Base-by-base conservation (phyloP, 2,888 invertebrate species). In the Phortica okadai region DNA sequence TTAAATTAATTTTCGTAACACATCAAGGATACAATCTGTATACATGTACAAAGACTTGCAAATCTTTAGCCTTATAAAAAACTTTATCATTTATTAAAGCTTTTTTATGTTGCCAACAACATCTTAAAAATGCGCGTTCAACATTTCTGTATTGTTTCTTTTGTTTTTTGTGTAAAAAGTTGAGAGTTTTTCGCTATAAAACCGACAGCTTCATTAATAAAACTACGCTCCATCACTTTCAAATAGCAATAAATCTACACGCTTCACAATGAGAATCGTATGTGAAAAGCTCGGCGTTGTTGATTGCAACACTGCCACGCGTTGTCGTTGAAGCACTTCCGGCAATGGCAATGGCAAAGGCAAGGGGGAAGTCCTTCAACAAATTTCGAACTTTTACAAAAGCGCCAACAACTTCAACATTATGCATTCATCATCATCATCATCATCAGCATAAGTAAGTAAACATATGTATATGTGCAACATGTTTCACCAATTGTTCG, bases 161-260 rank as follows among this genome's bases (percentile, higher is more conserved):
- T 2, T 33, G 33, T 33, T 33, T 2, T 33, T 1, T 33, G 33
- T 33, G 33, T 33, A 33, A 33, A 33, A 33, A 33, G 3, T 33
- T 5, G 33, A 33, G 33, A 33, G 33, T 33, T 33, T 33, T 33
- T 33, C 33, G 33, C 33, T 33, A 33, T 5, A 33, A 33, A 33
- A 33, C 33, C 50, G 8, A 50, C 50, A 50, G 50, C 50, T 14
- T 50, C 50, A 50, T 50, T 50, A 11, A 50, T 50, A 50, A 50
- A 50, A 50, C 25, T 62, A 25, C 62, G 16, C 16, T 62, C 16
- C 62, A 62, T 62, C 62, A 62, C 62, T 21, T 62, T 10, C 62
- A 62, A 62, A 62, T 25, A 62, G 62, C 21, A 16, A 62, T 62
- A 62, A 62, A 62, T 62, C 62, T 6, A 50, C 50, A 50, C 50